These are phyloP conservation scores for Crocallis elinguaria DNA, from an alignment of 2,888 invertebrate species.

Conservation along the genomic window DNA sequence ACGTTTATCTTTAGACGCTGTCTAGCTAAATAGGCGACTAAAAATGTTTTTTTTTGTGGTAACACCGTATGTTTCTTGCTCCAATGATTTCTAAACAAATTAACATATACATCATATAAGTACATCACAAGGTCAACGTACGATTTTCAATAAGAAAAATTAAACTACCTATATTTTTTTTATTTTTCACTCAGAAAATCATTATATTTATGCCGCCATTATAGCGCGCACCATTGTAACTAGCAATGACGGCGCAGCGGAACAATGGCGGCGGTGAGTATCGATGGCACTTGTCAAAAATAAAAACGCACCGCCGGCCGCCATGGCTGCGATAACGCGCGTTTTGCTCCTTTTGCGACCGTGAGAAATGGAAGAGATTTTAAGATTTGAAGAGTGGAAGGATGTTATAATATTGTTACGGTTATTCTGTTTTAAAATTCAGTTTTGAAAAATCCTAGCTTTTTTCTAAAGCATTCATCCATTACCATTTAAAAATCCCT, in stretches of 20 bases:
- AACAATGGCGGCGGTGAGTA: conserved; percentile 71
- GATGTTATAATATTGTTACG: background rate
- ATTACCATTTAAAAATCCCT: too few species aligned
- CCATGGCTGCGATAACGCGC: conserved; percentile 46
- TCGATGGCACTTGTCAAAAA: conserved; percentile 81
- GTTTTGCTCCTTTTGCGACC: conserved; percentile 28
- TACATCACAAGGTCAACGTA: too few species aligned
- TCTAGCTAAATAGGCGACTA: too few species aligned
- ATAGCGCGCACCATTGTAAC: conserved; percentile 55
- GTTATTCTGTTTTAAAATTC: background rate
- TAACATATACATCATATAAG: too few species aligned
- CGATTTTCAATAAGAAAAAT: too few species aligned
- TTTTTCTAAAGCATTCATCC: too few species aligned
- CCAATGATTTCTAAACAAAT: too few species aligned
- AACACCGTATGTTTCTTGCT: too few species aligned
- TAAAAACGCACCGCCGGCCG: conserved; percentile 61
- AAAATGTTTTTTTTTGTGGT: too few species aligned
- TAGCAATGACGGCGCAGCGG: conserved; percentile 61
- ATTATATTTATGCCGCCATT: conserved; percentile 30
- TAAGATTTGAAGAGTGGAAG: background rate
- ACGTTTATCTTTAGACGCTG: too few species aligned
- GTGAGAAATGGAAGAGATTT: conserved; percentile 29
- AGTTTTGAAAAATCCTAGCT: background rate
- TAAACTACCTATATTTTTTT: background rate
- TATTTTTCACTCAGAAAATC: background rate